Evolutionary conservation across 1,140 invertebrate genomes (phyloP).

Genomic region (Spodoptera frugiperda): DNA sequence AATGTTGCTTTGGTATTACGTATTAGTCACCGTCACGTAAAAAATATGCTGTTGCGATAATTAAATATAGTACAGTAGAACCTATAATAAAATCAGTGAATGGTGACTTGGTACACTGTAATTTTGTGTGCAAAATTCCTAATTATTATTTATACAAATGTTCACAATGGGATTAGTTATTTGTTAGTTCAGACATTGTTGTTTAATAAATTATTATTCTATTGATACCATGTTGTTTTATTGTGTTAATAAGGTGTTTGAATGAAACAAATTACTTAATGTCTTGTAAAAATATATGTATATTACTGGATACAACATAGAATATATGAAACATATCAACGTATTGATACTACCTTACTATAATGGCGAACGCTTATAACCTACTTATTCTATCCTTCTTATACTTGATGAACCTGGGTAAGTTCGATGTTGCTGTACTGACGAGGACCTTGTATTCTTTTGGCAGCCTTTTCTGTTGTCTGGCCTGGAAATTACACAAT

Average conservation of each 20-base stretch:
- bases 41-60: neutral
- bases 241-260: neutral
- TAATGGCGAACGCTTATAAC: slow-evolving; percentile 50
- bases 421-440: slow-evolving; percentile 89
- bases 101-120: neutral
- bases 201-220: slow-evolving; percentile 67
- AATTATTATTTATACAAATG: slow-evolving; percentile 57
- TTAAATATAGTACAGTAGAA: neutral
- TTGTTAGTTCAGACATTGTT: slow-evolving; percentile 60
- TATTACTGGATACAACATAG: neutral
- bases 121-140: slow-evolving; percentile 62
- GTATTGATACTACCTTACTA: slow-evolving; percentile 20
- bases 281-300: neutral
- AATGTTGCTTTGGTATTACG: slow-evolving; percentile 40
- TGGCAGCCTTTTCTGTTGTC: slow-evolving; percentile 88
- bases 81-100: no score
- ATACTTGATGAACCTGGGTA: slow-evolving; percentile 91
- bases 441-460: slow-evolving; percentile 89
- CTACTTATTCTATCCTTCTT: slow-evolving; percentile 80
- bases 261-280: neutral
- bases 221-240: slow-evolving; percentile 28
- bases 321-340: slow-evolving; percentile 16
- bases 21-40: slow-evolving; percentile 6
- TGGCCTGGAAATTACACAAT: slow-evolving; percentile 81
- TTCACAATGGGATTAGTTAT: slow-evolving; percentile 58